Conservation (phyloP, 2,888 invertebrate genomes). For the Clitarchus hookeri region DNA sequence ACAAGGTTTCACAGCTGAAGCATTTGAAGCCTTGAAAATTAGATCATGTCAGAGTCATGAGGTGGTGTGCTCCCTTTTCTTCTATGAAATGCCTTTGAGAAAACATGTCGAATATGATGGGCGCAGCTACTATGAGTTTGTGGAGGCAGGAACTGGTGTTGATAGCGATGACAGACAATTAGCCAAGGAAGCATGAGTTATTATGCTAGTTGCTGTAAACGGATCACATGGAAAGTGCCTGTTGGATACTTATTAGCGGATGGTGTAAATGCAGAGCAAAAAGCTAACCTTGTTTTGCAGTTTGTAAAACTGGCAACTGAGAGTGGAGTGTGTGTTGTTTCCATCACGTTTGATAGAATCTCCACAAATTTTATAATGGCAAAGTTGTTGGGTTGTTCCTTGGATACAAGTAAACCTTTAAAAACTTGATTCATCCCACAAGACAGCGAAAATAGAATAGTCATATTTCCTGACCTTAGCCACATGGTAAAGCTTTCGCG, state of each 20-base stretch:
- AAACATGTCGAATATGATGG: conserved; percentile 43
- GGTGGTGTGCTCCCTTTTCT: too few relatives aligned
- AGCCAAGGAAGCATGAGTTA: too few relatives aligned
- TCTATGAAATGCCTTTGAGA: too few relatives aligned
- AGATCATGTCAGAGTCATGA: conserved; percentile 26
- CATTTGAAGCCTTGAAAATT: conserved; percentile 35
- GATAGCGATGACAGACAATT: conserved; percentile 43
- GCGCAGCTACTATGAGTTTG: conserved; percentile 45
- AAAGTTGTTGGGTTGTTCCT: neutral
- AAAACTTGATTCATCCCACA: neutral
- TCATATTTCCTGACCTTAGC: conserved; percentile 18
- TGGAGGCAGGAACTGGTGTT: conserved; percentile 44
- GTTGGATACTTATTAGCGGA: too few relatives aligned
- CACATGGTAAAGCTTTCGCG: neutral
- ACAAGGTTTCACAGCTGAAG: neutral
- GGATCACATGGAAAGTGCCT: too few relatives aligned
- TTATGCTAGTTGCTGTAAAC: too few relatives aligned
- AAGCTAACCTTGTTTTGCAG: too few relatives aligned
- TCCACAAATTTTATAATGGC: neutral
- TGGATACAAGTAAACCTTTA: neutral
- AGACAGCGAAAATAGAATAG: conserved; percentile 15
- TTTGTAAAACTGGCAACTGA: conserved; percentile 36
- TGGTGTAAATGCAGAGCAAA: too few relatives aligned
- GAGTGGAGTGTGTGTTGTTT: conserved; percentile 36
- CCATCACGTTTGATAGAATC: conserved; percentile 31